Evolutionary conservation across 2,888 invertebrate species (phyloP).

Genomic region (Brachypalpus laphriformis): DNA sequence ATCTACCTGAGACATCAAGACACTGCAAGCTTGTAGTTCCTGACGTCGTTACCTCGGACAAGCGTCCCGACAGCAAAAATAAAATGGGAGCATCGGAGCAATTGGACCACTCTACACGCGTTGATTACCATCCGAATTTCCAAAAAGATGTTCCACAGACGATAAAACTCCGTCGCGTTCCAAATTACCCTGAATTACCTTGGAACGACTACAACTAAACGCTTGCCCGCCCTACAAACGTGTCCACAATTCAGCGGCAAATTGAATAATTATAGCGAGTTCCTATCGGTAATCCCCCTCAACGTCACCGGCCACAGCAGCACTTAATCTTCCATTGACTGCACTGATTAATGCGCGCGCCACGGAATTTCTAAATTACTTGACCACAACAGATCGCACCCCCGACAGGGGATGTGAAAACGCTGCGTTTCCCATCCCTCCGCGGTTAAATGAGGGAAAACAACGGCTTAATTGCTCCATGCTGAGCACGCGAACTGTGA

Average conservation of each 20-base stretch:
- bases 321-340: slow-evolving; percentile 28
- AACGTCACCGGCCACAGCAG: slow-evolving; percentile 11
- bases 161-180: neutral
- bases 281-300: slow-evolving; percentile 5
- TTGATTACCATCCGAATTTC: no score
- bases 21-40: no score
- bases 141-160: no score
- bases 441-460: slow-evolving; percentile 1
- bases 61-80: no score
- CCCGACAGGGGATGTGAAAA: neutral
- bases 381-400: slow-evolving; percentile 41
- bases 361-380: slow-evolving; percentile 39
- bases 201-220: neutral
- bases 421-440: slow-evolving; percentile 7
- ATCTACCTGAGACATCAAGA: no score
- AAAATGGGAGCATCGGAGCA: no score
- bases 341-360: slow-evolving; percentile 55
- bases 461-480: slow-evolving; percentile 62
- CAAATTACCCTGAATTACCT: neutral
- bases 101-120: no score
- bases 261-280: slow-evolving; percentile 47
- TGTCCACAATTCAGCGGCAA: slow-evolving; percentile 36
- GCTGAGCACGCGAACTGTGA: slow-evolving; percentile 65
- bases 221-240: neutral
- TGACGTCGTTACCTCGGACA: no score